These are phyloP conservation scores for Castor canadensis DNA, from an alignment of 2,113 vertebrate genomes.

Conservation along the genomic window DNA sequence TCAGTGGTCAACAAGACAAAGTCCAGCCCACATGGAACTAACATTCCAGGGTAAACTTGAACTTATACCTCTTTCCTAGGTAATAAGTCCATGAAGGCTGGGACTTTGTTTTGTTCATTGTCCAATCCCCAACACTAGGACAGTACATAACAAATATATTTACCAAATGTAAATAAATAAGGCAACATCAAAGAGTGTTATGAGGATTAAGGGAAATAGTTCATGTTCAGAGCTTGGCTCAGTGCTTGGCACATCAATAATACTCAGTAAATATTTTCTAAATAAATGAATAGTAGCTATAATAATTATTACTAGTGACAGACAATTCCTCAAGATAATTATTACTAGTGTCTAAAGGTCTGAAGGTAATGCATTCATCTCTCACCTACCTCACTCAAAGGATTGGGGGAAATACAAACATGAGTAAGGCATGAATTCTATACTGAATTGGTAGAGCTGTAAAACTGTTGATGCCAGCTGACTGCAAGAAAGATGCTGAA, in stretches of 20 bases:
- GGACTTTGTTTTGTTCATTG: not conserved
- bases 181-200: not conserved
- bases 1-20: not conserved
- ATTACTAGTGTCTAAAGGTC: not conserved
- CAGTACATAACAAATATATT: not conserved
- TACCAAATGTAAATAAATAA: slow-evolving; percentile 32
- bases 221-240: not conserved
- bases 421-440: not conserved
- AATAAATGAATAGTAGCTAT: not conserved
- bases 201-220: not conserved
- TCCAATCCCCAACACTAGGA: not conserved
- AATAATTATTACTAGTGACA: not conserved
- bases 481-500: not conserved
- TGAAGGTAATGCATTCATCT: not conserved
- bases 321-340: not conserved
- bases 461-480: not conserved
- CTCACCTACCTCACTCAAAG: not conserved
- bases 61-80: not conserved
- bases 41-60: not conserved
- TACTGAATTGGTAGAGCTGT: not conserved
- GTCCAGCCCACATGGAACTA: not conserved
- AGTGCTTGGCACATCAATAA: not conserved
- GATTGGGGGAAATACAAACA: not conserved
- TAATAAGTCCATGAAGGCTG: not conserved
- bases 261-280: not conserved